Conservation (phyloP, 2,888 invertebrate species). For the Cryptocheilus praepositus region DNA sequence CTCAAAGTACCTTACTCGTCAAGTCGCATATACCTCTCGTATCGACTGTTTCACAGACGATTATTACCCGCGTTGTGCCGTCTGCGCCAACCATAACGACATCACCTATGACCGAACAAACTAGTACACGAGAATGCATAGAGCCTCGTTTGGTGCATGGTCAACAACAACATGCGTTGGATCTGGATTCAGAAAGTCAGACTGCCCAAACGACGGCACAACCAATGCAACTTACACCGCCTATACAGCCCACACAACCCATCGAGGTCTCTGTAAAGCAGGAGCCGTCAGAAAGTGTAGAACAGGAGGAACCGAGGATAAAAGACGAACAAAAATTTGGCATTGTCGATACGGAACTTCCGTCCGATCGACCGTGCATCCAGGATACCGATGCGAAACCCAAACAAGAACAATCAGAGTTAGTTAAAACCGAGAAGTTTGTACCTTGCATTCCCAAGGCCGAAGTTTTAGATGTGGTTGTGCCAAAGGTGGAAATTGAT, state of each 20-base stretch:
- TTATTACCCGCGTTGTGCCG: slow-evolving; percentile 54
- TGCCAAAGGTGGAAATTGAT: slow-evolving; percentile 57
- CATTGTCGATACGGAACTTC: slow-evolving; percentile 30
- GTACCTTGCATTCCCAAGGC: slow-evolving; percentile 35
- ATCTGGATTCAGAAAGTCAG: slow-evolving; percentile 42
- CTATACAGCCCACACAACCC: slow-evolving; percentile 44
- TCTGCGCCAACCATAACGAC: slow-evolving; percentile 47
- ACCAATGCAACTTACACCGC: slow-evolving; percentile 58
- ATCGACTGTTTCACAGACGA: slow-evolving; percentile 60
- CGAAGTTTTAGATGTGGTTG: slow-evolving; percentile 30
- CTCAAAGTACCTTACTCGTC: slow-evolving; percentile 50
- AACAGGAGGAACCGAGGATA: slow-evolving; percentile 54
- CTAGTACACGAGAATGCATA: slow-evolving; percentile 17
- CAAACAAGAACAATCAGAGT: slow-evolving; percentile 49
- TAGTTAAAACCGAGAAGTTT: slow-evolving; percentile 31
- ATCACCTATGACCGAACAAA: slow-evolving; percentile 25
- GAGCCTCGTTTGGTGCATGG: slow-evolving; percentile 35
- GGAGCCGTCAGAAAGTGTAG: slow-evolving; percentile 55
- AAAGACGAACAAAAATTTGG: slow-evolving; percentile 24
- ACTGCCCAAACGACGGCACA: slow-evolving; percentile 44
- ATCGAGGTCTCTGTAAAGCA: slow-evolving; percentile 43
- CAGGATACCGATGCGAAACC: slow-evolving; percentile 35
- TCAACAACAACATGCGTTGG: slow-evolving; percentile 29
- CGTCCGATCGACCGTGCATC: slow-evolving; percentile 18
- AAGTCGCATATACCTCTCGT: slow-evolving; percentile 61